phyloP scores from a whole-genome alignment of 2,888 invertebrate genomes.

The Microchrysa polita region DNA sequence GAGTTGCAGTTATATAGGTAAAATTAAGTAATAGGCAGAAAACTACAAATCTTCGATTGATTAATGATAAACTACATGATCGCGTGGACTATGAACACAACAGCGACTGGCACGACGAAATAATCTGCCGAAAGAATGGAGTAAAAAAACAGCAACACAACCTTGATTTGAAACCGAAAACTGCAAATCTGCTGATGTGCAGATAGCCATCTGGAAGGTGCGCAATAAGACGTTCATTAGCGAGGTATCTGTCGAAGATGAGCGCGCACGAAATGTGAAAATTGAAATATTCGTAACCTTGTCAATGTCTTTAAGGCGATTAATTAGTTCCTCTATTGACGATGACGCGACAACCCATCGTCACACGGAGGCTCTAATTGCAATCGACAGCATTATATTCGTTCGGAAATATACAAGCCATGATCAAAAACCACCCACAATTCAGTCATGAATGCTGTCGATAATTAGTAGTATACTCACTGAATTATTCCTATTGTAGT shows the following conservation, averaged over 20 bases:
- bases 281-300: slow-evolving; percentile 42
- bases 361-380: background rate
- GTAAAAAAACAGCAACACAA: background rate
- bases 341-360: background rate
- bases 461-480: slow-evolving; percentile 39
- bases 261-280: slow-evolving; percentile 8
- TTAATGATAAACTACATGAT: slow-evolving; percentile 15
- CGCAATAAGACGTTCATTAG: slow-evolving; percentile 32
- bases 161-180: slow-evolving; percentile 25
- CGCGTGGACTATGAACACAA: background rate
- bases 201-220: slow-evolving; percentile 24
- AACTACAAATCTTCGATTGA: slow-evolving; percentile 23
- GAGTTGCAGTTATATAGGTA: slow-evolving; percentile 15
- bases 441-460: slow-evolving; percentile 18
- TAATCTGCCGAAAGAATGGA: too few species aligned
- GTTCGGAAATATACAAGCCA: background rate
- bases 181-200: background rate
- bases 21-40: slow-evolving; percentile 37
- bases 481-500: slow-evolving; percentile 37
- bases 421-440: slow-evolving; percentile 35
- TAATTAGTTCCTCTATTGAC: slow-evolving; percentile 40
- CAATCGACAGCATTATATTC: background rate
- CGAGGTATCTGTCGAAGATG: background rate
- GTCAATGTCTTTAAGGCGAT: slow-evolving; percentile 42
- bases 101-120: slow-evolving; percentile 18